A percentile compares a stretch with the other conserved stretches of the same genome.
Evolutionary conservation across 2,888 invertebrate genomes (phyloP).

Genomic region (Kuschelorhynchus macadamiae): DNA sequence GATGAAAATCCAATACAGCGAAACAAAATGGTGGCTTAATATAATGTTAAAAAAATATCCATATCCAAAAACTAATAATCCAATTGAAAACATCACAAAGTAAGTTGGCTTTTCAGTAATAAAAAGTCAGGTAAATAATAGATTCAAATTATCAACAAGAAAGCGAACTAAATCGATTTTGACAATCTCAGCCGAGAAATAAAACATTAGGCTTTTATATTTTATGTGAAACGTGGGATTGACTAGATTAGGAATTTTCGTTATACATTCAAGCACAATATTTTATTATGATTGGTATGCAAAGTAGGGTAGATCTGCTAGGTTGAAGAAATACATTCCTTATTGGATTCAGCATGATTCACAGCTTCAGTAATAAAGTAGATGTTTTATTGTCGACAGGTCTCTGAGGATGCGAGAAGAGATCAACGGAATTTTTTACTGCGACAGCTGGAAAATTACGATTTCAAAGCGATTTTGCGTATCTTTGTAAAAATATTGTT

Average conservation of each 20-base stretch:
- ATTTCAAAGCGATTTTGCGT: slow-evolving; percentile 36
- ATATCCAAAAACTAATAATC: too few relatives aligned
- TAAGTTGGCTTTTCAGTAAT: too few relatives aligned
- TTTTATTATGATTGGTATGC: slow-evolving; percentile 59
- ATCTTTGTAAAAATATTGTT: too few relatives aligned
- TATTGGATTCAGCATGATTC: slow-evolving; percentile 65
- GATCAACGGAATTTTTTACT: slow-evolving; percentile 65
- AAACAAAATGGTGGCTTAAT: too few relatives aligned
- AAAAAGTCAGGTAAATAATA: too few relatives aligned
- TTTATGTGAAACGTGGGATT: slow-evolving; percentile 12
- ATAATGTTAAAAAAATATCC: too few relatives aligned
- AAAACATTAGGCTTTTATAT: background rate
- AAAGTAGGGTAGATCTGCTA: slow-evolving; percentile 63
- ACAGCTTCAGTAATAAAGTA: slow-evolving; percentile 66
- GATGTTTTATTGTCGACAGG: slow-evolving; percentile 66
- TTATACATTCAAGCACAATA: slow-evolving; percentile 21
- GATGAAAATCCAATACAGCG: too few relatives aligned
- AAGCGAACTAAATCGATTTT: too few relatives aligned
- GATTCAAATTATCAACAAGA: too few relatives aligned
- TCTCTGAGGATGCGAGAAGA: slow-evolving; percentile 61
- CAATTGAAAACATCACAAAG: too few relatives aligned
- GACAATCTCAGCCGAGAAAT: background rate
- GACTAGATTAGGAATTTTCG: slow-evolving; percentile 16
- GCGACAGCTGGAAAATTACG: slow-evolving; percentile 67
- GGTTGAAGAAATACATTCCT: slow-evolving; percentile 65